Evolutionary conservation across 64 coral and sea anemone species (phyloP).

Genomic region (Stichodactyla mertensii): DNA sequence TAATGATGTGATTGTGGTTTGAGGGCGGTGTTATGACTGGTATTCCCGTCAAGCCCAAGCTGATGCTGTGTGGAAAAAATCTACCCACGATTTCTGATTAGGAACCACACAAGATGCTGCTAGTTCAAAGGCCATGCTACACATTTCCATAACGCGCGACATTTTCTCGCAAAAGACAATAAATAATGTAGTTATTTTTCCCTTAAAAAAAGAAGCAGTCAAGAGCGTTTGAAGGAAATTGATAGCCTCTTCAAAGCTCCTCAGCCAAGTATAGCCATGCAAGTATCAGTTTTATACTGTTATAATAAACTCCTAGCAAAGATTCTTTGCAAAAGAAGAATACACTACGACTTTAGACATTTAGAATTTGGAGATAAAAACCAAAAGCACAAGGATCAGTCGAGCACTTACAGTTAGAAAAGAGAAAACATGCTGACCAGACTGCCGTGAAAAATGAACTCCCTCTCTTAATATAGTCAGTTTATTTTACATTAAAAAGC

Average conservation of each 20-base stretch:
- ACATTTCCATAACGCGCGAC: not conserved
- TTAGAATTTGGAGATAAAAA: too few species aligned
- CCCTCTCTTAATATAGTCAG: not conserved
- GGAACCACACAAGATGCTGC: not conserved
- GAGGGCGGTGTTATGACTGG: not conserved
- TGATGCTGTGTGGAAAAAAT: not conserved
- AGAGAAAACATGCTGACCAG: not conserved
- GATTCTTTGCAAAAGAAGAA: not conserved
- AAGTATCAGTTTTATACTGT: not conserved
- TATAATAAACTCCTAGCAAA: not conserved
- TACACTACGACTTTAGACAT: too few species aligned
- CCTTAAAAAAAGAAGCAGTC: not conserved
- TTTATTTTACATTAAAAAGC: not conserved
- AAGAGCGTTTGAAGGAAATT: not conserved
- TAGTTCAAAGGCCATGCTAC: not conserved
- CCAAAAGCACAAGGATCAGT: too few species aligned
- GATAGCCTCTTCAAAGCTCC: not conserved
- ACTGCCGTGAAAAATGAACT: not conserved
- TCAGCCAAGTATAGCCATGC: not conserved
- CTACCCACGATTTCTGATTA: not conserved
- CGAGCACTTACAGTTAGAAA: not conserved
- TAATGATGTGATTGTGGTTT: not conserved
- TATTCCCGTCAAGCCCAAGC: not conserved
- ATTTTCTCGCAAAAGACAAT: not conserved
- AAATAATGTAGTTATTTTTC: not conserved